A percentile compares a stretch with the other conserved stretches of the same genome.
Evolutionary conservation across 2,888 invertebrate genomes (phyloP).

Genomic region (Dione vanillae): DNA sequence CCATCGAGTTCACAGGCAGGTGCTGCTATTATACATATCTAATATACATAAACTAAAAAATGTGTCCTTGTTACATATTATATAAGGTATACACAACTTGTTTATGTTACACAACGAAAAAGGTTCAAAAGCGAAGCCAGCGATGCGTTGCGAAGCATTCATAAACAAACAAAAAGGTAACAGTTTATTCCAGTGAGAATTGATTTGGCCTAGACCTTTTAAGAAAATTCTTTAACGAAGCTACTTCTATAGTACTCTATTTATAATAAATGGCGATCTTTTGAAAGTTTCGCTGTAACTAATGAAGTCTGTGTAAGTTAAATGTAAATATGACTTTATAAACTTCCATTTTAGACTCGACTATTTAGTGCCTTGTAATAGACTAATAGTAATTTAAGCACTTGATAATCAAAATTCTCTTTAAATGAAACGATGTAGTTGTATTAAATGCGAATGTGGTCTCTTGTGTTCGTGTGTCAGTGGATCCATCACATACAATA

Average conservation of each 20-base stretch:
- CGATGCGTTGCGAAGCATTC: constrained; percentile 34
- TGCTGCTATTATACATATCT: no score
- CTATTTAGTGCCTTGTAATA: no score
- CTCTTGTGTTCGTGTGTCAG: no score
- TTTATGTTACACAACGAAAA: constrained; percentile 16
- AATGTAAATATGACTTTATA: neutral
- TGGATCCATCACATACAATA: no score
- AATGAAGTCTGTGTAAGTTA: constrained; percentile 10
- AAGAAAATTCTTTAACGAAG: constrained; percentile 33
- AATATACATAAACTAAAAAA: neutral
- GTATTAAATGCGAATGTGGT: no score
- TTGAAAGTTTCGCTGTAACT: constrained; percentile 11
- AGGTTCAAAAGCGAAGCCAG: constrained; percentile 41
- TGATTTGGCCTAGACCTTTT: constrained; percentile 34
- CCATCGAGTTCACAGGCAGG: no score
- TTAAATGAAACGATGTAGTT: no score
- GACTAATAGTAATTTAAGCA: no score
- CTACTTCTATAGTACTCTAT: constrained; percentile 28
- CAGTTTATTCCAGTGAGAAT: constrained; percentile 42
- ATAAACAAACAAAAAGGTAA: constrained; percentile 47
- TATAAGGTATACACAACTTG: constrained; percentile 5
- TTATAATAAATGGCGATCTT: constrained; percentile 24
- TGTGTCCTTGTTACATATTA: constrained; percentile 9
- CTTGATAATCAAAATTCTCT: no score
- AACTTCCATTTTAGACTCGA: no score